phyloP scores from a whole-genome alignment of 2,888 invertebrate species.

The Crocallis elinguaria region DNA sequence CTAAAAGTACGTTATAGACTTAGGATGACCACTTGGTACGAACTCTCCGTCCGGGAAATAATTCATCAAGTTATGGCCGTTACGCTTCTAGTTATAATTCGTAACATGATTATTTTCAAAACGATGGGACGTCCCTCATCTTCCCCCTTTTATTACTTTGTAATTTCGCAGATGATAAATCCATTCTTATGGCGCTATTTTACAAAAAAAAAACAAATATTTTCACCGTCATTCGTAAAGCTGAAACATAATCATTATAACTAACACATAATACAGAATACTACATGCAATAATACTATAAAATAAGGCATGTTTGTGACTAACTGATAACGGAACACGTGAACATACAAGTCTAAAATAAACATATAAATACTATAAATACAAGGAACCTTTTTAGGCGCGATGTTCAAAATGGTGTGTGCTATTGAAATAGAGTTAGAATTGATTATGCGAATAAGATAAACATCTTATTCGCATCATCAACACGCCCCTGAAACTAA shows the following conservation, averaged over 20 bases:
- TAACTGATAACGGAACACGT: constrained; percentile 33
- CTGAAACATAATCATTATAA: constrained; percentile 11
- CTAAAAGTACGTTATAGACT: constrained; percentile 12
- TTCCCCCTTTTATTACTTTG: neutral
- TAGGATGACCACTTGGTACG: neutral
- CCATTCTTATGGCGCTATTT: constrained; percentile 2
- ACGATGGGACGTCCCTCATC: neutral
- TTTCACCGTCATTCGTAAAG: constrained; percentile 9
- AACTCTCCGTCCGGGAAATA: neutral
- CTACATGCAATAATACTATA: constrained; percentile 34
- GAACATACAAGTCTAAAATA: constrained; percentile 32
- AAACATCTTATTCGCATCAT: too few relatives aligned
- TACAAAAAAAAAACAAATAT: constrained; percentile 8
- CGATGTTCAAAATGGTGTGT: too few relatives aligned
- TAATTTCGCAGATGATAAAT: neutral
- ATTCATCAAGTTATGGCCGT: neutral
- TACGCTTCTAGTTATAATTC: neutral
- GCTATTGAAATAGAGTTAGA: too few relatives aligned
- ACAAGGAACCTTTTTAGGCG: constrained; percentile 43
- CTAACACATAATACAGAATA: constrained; percentile 18
- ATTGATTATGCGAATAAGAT: too few relatives aligned
- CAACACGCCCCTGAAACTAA: too few relatives aligned
- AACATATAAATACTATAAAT: constrained; percentile 35
- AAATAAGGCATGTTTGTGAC: constrained; percentile 40
- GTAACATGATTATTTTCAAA: neutral